Evolutionary conservation across 2,888 invertebrate genomes (phyloP).

Genomic region (Torymus tubicola): DNA sequence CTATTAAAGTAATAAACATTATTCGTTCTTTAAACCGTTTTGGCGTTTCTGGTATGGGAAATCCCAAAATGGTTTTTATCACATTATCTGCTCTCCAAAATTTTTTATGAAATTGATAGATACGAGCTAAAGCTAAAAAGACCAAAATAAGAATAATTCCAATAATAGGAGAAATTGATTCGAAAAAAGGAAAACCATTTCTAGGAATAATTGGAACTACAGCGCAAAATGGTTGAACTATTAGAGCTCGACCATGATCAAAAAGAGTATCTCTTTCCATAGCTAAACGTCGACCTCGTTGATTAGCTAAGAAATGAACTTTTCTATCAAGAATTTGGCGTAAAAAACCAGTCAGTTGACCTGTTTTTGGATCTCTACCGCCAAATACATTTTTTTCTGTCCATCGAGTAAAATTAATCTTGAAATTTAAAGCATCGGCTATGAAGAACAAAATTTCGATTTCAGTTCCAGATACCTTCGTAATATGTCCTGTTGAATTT

Average conservation of each 20-base stretch:
- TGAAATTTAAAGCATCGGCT: slow-evolving; percentile 20
- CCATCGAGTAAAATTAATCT: slow-evolving; percentile 3
- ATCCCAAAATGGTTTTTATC: not conserved
- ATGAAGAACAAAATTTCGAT: not conserved
- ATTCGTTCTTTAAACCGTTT: not conserved
- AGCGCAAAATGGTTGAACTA: not conserved
- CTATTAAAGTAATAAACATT: not conserved
- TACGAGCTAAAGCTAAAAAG: not conserved
- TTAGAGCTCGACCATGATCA: not conserved
- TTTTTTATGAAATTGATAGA: not conserved
- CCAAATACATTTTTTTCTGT: not conserved
- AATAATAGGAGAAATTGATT: not conserved
- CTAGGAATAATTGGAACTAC: slow-evolving; percentile 5
- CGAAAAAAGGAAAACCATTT: too few species aligned
- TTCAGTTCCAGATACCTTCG: not conserved
- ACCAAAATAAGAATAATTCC: not conserved
- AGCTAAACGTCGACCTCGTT: not conserved
- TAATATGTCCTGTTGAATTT: slow-evolving; percentile 33
- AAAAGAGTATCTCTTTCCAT: not conserved
- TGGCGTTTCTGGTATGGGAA: not conserved
- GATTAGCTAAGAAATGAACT: slow-evolving; percentile 1
- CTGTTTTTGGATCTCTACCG: not conserved
- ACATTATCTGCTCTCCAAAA: not conserved
- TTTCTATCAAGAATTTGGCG: not conserved
- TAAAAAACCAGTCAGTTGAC: not conserved